Conservation (phyloP, 2,113 vertebrate species). For the Fukomys damarensis region DNA sequence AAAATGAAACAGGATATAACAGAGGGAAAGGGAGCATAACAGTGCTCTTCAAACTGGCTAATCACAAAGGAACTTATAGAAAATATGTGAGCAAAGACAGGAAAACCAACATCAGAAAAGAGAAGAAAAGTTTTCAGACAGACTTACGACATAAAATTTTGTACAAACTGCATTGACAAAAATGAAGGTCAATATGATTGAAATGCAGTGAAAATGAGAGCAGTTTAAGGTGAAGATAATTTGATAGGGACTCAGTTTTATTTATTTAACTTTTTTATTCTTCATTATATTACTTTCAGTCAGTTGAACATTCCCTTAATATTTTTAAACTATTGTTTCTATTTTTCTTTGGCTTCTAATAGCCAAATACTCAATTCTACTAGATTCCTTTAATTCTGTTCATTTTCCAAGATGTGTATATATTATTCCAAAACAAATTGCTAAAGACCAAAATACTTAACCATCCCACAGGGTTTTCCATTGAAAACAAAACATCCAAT, state of each 20-base stretch:
- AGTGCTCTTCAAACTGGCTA: not conserved
- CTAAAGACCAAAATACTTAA: not conserved
- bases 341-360: constrained; percentile 16
- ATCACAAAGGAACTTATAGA: not conserved
- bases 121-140: not conserved
- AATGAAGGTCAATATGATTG: not conserved
- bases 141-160: not conserved
- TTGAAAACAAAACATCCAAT: constrained; percentile 37
- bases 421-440: constrained; percentile 43
- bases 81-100: not conserved
- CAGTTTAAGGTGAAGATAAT: not conserved
- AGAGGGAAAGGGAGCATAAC: not conserved
- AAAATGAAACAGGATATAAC: not conserved
- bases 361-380: constrained; percentile 2
- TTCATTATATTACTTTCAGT: constrained; percentile 17
- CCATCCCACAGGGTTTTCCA: constrained; percentile 30
- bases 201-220: not conserved
- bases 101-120: not conserved
- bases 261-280: constrained; percentile 16
- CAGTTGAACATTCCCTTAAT: not conserved
- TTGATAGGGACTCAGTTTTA: not conserved
- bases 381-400: constrained; percentile 26
- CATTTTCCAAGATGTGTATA: not conserved
- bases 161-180: not conserved
- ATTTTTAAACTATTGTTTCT: constrained; percentile 46